Conservation (phyloP, 2,888 invertebrate genomes). For the Leptinotarsa peninsularis region DNA sequence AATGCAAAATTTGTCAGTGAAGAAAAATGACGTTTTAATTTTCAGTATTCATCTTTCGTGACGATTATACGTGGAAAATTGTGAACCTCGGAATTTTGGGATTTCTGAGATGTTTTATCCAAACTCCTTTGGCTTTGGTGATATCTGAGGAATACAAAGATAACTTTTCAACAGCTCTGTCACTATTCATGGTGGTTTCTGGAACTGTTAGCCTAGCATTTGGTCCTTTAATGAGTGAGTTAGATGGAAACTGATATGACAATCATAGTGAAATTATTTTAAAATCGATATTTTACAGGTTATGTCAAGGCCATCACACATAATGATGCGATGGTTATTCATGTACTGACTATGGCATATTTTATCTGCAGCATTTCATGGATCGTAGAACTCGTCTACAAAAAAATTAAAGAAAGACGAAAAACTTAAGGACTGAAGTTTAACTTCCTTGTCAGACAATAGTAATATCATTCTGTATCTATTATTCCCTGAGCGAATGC, state of each 20-base stretch:
- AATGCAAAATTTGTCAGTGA: too few species aligned
- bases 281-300: slow-evolving; percentile 68
- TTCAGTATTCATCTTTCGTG: slow-evolving; percentile 72
- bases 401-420: slow-evolving; percentile 19
- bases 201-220: slow-evolving; percentile 77
- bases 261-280: slow-evolving; percentile 54
- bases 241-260: neutral
- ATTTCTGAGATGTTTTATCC: slow-evolving; percentile 76
- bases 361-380: slow-evolving; percentile 77
- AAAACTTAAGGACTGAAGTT: neutral
- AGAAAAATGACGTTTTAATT: slow-evolving; percentile 36
- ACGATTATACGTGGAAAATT: slow-evolving; percentile 71
- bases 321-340: slow-evolving; percentile 75
- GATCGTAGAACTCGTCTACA: slow-evolving; percentile 70
- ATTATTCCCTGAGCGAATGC: too few species aligned
- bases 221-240: slow-evolving; percentile 76
- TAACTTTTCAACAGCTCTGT: slow-evolving; percentile 79
- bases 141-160: slow-evolving; percentile 78
- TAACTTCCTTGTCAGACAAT: too few species aligned
- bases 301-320: slow-evolving; percentile 73
- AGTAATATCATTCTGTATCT: too few species aligned
- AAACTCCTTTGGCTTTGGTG: slow-evolving; percentile 78
- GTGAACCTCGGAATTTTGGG: slow-evolving; percentile 74
- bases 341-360: slow-evolving; percentile 75
- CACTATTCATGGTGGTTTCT: slow-evolving; percentile 78